Conservation (phyloP, 2,113 vertebrate genomes). For the Lampris megalopsis region DNA sequence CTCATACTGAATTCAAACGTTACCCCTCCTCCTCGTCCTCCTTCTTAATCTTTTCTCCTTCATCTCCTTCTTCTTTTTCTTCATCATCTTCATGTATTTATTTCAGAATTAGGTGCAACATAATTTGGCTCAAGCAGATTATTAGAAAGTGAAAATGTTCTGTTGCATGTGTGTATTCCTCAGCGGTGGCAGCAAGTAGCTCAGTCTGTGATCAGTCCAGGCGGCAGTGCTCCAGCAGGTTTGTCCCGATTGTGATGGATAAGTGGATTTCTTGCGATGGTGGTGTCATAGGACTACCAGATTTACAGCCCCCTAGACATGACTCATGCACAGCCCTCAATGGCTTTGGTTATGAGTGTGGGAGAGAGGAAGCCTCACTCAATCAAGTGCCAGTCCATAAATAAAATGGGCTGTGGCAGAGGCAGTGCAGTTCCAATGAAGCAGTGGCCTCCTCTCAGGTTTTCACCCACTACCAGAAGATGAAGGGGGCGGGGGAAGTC, state of each 20-base stretch:
- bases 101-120: neutral
- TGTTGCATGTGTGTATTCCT: neutral
- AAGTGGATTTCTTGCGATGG: conserved; percentile 74
- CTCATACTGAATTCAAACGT: neutral
- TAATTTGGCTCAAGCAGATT: neutral
- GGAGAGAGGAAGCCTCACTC: conserved; percentile 78
- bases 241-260: conserved; percentile 68
- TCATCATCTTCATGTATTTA: neutral
- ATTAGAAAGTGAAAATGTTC: neutral
- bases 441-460: conserved; percentile 66
- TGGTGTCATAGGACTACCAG: conserved; percentile 70
- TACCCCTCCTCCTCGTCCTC: neutral
- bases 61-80: too few relatives aligned
- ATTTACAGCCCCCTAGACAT: conserved; percentile 76
- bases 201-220: conserved; percentile 11
- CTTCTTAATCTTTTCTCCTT: too few relatives aligned
- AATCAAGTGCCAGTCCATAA: conserved; percentile 81
- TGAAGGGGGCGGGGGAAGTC: conserved; percentile 32
- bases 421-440: conserved; percentile 70
- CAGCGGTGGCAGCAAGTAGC: conserved; percentile 1
- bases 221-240: conserved; percentile 49
- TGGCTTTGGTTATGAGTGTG: conserved; percentile 70
- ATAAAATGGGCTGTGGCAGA: conserved; percentile 75
- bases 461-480: conserved; percentile 65
- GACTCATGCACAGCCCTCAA: conserved; percentile 72